Conservation (phyloP, 2,797 vertebrate genomes). For the Threskiornis aethiopicus region DNA sequence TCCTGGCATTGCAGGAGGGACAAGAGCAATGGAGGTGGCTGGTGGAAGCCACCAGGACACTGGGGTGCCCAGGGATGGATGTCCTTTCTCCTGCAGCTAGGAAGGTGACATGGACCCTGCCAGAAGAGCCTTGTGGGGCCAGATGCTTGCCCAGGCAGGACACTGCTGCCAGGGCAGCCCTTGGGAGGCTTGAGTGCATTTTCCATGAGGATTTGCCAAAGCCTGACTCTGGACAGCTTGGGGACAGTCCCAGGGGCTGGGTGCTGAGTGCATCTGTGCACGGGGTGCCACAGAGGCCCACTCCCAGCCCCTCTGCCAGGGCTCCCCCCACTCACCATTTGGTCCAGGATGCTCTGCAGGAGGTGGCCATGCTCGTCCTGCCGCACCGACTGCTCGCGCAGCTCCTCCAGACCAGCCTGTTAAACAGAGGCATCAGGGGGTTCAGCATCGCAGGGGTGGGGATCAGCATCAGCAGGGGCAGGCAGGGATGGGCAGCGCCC, state of each 20-base stretch:
- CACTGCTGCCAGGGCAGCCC: not conserved
- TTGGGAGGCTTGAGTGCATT: not conserved
- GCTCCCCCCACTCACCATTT: conserved; percentile 41
- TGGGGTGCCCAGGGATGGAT: not conserved
- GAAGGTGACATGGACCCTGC: not conserved
- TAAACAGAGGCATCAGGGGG: not conserved
- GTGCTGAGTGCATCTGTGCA: not conserved
- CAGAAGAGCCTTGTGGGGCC: not conserved
- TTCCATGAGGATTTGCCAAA: not conserved
- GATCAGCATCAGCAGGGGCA: not conserved
- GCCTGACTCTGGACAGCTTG: not conserved
- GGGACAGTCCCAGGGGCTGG: not conserved
- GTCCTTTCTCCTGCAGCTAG: not conserved
- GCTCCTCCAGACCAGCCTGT: conserved; percentile 35
- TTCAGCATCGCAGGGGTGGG: not conserved
- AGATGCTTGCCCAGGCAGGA: not conserved
- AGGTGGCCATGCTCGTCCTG: not conserved
- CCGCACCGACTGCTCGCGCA: not conserved
- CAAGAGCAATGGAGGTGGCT: not conserved
- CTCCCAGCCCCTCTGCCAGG: not conserved
- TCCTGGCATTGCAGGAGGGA: not conserved
- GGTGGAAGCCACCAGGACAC: not conserved
- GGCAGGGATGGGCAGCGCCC: accelerated
- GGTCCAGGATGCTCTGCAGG: conserved; percentile 10
- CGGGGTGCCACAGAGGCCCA: accelerated